phyloP scores from a whole-genome alignment of 2,888 invertebrate species.

The Meganola albula region DNA sequence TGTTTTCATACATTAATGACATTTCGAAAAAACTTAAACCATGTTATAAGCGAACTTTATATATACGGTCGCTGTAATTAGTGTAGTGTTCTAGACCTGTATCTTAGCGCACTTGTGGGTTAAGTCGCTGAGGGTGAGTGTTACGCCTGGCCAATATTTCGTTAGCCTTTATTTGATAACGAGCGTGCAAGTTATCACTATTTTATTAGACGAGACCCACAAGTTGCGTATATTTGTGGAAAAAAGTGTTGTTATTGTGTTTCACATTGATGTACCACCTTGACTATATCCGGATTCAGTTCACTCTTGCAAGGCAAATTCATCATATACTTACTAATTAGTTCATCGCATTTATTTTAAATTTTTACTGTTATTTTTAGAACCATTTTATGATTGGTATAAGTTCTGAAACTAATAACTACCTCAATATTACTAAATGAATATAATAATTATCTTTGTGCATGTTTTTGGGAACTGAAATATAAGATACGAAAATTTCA shows the following conservation, averaged over 20 bases:
- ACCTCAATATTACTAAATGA: slow-evolving; percentile 78
- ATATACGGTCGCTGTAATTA: no score
- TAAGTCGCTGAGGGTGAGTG: no score
- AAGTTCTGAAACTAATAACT: slow-evolving; percentile 77
- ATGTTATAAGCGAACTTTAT: no score
- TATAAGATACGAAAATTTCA: slow-evolving; percentile 60
- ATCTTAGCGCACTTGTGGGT: no score
- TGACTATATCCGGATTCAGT: slow-evolving; percentile 40
- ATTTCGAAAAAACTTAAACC: no score
- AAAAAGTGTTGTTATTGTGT: slow-evolving; percentile 60
- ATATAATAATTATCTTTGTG: slow-evolving; percentile 76
- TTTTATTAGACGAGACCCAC: slow-evolving; percentile 29
- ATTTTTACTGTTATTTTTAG: slow-evolving; percentile 67
- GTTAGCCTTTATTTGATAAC: no score
- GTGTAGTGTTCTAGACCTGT: no score
- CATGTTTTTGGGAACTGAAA: slow-evolving; percentile 74
- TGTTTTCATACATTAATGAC: no score
- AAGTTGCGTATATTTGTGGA: slow-evolving; percentile 28
- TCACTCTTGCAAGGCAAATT: slow-evolving; percentile 42
- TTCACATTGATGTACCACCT: slow-evolving; percentile 46
- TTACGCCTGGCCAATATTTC: no score
- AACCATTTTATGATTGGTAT: slow-evolving; percentile 74
- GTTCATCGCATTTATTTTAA: slow-evolving; percentile 52
- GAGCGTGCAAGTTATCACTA: slow-evolving; percentile 23
- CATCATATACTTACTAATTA: slow-evolving; percentile 38